Base-by-base conservation (phyloP, 2,888 invertebrate genomes). In the Morpho achilles region DNA sequence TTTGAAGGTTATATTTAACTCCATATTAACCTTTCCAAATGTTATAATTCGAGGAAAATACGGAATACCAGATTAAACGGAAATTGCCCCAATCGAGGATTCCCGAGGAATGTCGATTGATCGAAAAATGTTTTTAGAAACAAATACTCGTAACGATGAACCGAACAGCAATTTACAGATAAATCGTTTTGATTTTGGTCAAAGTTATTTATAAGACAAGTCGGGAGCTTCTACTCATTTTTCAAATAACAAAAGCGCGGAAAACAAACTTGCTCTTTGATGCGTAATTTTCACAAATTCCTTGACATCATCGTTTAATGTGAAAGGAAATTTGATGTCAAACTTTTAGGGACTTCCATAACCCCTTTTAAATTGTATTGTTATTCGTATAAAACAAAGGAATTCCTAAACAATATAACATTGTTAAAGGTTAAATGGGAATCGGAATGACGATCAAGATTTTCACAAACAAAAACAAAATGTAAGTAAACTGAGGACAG, bases 141-240 rank as follows among this genome's bases (percentile, higher is more conserved):
- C 7, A 53, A 40, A 39, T 8, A 32, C 10, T 7, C 9, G 45
- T 10, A n/a, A 45, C 45, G 9, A 7, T 45, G 5, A 9, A 45
- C n/a, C 2, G 9, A 45, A 45, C 9, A 45, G 9, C 10, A 45
- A 9, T n/a, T 10, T 45, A 45, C 9, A 32, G 3, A 32, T 32
- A 3, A 32, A 5, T 32, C 32, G 32, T 16, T 44, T 32, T 32
- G 23, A 32, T 32, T 32, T 43, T 23, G 9, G 23, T 51, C 43
- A 51, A 51, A 43, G 23, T 43, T 51, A 42, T 43, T 43, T 44
- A 51, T 44, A 52, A 44, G 39, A 22, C 16, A 42, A 42, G 8
- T 48, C 42, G 41, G 41, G 41, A 48, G 23, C 45, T 48, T 44
- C 7, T n/a, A 41, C 70, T 79, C 73, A 71, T 73, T 77, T 78